Conservation (phyloP, 1,140 invertebrate species). For the Acyrthosiphon pisum region DNA sequence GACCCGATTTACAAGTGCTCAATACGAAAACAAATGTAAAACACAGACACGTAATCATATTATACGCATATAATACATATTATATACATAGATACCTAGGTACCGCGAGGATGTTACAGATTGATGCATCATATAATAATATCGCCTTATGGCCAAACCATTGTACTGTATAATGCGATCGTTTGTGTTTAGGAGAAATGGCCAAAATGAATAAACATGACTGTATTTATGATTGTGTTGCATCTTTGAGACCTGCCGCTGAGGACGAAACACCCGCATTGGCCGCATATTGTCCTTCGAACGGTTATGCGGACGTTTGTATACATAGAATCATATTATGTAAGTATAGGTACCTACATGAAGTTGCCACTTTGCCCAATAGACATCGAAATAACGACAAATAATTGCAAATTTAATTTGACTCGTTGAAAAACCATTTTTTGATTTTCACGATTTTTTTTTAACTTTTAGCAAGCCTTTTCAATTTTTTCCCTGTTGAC, state of each 20-base stretch:
- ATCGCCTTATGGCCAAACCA: neutral
- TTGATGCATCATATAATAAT: slow-evolving; percentile 30
- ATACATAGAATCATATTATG: neutral
- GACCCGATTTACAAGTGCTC: neutral
- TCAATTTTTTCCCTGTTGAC: too few species aligned
- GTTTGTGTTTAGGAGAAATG: neutral
- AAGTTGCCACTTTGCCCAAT: too few species aligned
- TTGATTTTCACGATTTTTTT: too few species aligned
- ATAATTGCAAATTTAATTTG: too few species aligned
- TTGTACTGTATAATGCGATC: neutral
- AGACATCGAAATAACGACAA: too few species aligned
- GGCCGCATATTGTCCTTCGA: slow-evolving; percentile 12
- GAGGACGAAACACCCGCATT: slow-evolving; percentile 19
- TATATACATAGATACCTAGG: neutral
- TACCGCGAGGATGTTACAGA: slow-evolving; percentile 29
- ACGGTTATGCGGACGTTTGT: neutral
- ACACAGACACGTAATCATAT: neutral
- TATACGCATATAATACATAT: neutral
- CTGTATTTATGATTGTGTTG: neutral
- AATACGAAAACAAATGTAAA: slow-evolving; percentile 25
- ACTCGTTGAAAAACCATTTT: too few species aligned
- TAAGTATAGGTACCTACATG: too few species aligned
- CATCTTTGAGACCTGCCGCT: neutral
- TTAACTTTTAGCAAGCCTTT: too few species aligned
- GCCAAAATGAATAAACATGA: slow-evolving; percentile 37